Base-by-base conservation (phyloP, 1,140 invertebrate genomes). In the Aphelenchoides besseyi region DNA sequence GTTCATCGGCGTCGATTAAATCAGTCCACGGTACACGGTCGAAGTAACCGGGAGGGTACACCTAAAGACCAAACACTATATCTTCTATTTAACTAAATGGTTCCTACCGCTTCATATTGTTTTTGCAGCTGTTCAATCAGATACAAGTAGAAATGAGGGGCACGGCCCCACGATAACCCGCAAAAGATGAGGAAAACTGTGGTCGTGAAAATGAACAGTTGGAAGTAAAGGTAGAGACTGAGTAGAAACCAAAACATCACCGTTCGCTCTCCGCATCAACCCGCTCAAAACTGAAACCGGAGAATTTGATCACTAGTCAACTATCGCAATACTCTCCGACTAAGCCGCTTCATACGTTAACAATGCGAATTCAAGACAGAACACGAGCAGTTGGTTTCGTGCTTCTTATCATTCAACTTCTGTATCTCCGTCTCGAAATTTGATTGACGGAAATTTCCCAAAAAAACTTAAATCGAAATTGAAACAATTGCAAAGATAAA, bases 111-210 rank as follows among this genome's bases (percentile, higher is more conserved):
- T 9, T 72, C n/a, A 36, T 75, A 64, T 16, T 37, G 29, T 29
- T 75, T 26, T 28, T 74, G 73, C 9, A 74, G 61, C 35, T 48
- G 57, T 3, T 32, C 12, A 36, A 74, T 61, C 8, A 36, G 16
- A 48, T 74, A 32, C 0, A 74, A 28, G 54, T 74, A 74, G 28
- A 36, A 18, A 36, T 73, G 57, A 18, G 69, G 64, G 3, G 70
- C 5, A 26, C 55, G 18, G 28, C 57, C 69, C 73, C 73, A 74
- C n/a, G 62, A 63, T 26, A 28, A 41, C 0, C 68, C 68, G 2
- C 53, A 75, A n/a, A 75, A 3, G 12, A 74, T 75, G 36, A 74
- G 35, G n/a, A 54, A 37, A 28, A 74, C 18, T 37, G 71, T 73
- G 18, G 54, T 16, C 16, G 62, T 1, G 48, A 68, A 74, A 8